Evolutionary conservation across 1,140 invertebrate genomes (phyloP), one percentile per base, ranked within the genome.

Genomic region (Tribolium madens): DNA sequence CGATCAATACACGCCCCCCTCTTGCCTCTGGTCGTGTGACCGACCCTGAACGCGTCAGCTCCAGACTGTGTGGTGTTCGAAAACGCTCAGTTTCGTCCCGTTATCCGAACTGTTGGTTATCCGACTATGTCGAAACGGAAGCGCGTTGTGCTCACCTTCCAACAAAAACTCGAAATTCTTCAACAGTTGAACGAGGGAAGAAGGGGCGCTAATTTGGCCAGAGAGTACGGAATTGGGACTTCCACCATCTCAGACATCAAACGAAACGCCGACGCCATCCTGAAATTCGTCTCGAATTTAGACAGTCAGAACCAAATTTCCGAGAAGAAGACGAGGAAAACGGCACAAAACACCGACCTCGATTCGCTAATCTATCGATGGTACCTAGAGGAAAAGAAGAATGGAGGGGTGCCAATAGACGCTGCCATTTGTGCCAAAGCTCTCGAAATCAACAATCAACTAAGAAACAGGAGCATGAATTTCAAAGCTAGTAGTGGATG

Each of bases 1-100:
- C 73, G 74, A 75, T 75, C 74, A 75, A 75, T 75, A 75, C 73
- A 26, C 74, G 33, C 74, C 74, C 33, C 74, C 74, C 47, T 50
- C 42, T 68, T 26, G 12, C 57, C 57, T 9, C 57, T 10, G 57
- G 57, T 33, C 26, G 57, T 64, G 57, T 64, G 57, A 64, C 57
- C 57, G 57, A 33, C 57, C 57, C 57, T 64, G 57, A 64, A 64
- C 57, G 57, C 57, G 57, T 1, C 57, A 33, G 21, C 57, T 57
- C 48, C 57, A 64, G 57, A 57, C 52, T 57, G 17, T 21, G 3
- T 57, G 52, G 17, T 21, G 50, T 52, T 52, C 2, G 7, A 21
- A 9, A 3, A 15, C 48, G 12, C 13, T 57, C 52, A 57, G 52
- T 57, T 6, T 26, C 52, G 17, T 17, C 0, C n/a, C 52, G 52